Base-by-base conservation (phyloP, 1,140 invertebrate species). In the Ips typographus region DNA sequence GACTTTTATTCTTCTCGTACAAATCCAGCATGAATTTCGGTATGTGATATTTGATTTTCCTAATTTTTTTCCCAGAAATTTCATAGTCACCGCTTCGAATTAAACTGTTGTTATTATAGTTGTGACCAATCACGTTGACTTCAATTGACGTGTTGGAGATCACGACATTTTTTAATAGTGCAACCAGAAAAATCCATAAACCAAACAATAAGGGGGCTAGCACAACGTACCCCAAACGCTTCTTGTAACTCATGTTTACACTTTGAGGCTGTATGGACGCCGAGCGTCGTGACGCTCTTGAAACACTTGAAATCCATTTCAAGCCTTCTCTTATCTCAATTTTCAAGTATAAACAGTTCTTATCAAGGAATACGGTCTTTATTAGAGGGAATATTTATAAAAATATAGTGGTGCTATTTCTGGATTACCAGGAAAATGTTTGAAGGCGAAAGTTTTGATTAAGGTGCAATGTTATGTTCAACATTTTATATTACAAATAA, bases 1-100 rank as follows among this genome's bases (percentile, higher is more conserved):
- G 65, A 22, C 61, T 72, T 69, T 76, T 77, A n/a, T 74, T 73
- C 41, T 73, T 73, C 52, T 79, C 75, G 55, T 79, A 79, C 7
- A 86, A 72, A 38, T 80, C 73, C 60, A 80, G 52, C 75, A 80
- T 80, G 61, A 79, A 77, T 64, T 78, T 79, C 1, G 78, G 77
- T 36, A 80, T 71, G 58, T 80, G 77, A 41, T 72, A 72, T 57
- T 75, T 77, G 58, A 74, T 75, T 22, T 62, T 74, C 38, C 60
- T 66, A 5, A 62, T 53, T 22, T 6, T 6, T 7, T n/a, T 5
- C 7, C 6, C 40, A 42, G 4, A n/a, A 58, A 42, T 60, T 22
- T 38, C 44, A 37, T 37, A 38, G 3, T 39, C 37, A 40, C 42
- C 42, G 2, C 36, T 49, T 22, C 2, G 6, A 49, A 49, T 40